These are phyloP conservation scores for Novumbra hubbsi DNA, from an alignment of 2,797 vertebrate species.

Conservation along the genomic window DNA sequence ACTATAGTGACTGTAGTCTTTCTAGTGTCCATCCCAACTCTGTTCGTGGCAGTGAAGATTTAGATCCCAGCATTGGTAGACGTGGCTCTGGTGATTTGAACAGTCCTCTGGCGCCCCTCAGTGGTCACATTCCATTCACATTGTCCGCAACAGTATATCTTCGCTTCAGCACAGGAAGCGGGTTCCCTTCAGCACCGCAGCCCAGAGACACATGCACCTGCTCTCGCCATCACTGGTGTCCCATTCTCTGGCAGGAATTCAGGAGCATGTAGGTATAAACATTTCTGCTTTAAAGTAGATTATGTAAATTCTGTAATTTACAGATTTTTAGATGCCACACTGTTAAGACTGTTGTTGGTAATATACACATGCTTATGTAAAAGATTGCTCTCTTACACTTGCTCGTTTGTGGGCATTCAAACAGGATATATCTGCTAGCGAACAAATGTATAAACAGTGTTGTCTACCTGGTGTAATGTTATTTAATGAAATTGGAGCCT, in stretches of 20 bases:
- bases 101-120: slow-evolving; percentile 24
- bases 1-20: slow-evolving; percentile 38
- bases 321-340: background rate
- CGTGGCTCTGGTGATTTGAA: slow-evolving; percentile 53
- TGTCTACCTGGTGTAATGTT: too few relatives aligned
- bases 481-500: too few relatives aligned
- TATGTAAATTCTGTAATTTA: background rate
- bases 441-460: too few relatives aligned
- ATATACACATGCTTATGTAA: too few relatives aligned
- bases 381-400: too few relatives aligned
- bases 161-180: slow-evolving; percentile 48
- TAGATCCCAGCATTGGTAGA: slow-evolving; percentile 57
- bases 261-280: slow-evolving; percentile 53
- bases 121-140: slow-evolving; percentile 19
- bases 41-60: slow-evolving; percentile 63
- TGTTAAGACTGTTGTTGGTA: background rate
- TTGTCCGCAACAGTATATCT: background rate
- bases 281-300: slow-evolving; percentile 1
- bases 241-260: background rate
- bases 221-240: rapidly evolving
- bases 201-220: slow-evolving; percentile 37
- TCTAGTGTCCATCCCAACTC: slow-evolving; percentile 41
- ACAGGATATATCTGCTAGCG: too few relatives aligned
- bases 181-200: slow-evolving; percentile 62
- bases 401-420: too few relatives aligned